Evolutionary conservation across 1,140 invertebrate genomes (phyloP), one percentile per base, ranked within the genome.

Genomic region (Pachyrhynchus sulphureomaculatus): DNA sequence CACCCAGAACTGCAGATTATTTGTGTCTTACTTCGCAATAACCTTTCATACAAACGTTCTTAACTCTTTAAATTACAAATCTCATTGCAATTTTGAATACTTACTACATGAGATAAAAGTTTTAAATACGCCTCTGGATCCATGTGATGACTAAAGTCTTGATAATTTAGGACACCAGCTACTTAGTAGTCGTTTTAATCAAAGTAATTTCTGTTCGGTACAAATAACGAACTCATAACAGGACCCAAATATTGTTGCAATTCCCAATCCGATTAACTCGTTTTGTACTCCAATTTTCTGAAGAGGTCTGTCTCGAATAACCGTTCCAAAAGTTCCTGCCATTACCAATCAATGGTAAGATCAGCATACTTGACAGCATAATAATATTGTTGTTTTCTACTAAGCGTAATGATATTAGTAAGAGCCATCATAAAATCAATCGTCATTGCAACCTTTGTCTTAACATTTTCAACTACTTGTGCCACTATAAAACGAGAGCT

Each of bases 301-400:
- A 1, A 91, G 74, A 2, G 79, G 75, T n/a, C 72, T 75, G 70
- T 91, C 87, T 36, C 81, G 71, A 52, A 90, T 86, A 2, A 87
- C 84, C 1, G 81, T 82, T 4, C 88, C 88, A 70, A 91, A 88
- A 0, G 87, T 88, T 6, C 82, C 83, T 0, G 88, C 88, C 67
- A 90, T 84, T 49, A 91, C 87, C 86, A 88, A 91, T 91, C 1
- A 91, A 75, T 0, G 89, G 89, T 0, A 88, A 91, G 24, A 91
- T 86, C 1, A 91, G 77, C 88, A 91, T 91, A 68, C 86, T 88
- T 29, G 88, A 88, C 2, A 90, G 86, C 21, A 91, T 69, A 59
- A 84, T 80, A 10, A 90, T 84, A 6, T 84, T 85, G 66, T 85
- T 91, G 72, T 91, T 87, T 72, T 94, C 91, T 2, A 90, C 80